Conservation (phyloP, 2,113 vertebrate species). For the Petrocephalus zakoni region DNA sequence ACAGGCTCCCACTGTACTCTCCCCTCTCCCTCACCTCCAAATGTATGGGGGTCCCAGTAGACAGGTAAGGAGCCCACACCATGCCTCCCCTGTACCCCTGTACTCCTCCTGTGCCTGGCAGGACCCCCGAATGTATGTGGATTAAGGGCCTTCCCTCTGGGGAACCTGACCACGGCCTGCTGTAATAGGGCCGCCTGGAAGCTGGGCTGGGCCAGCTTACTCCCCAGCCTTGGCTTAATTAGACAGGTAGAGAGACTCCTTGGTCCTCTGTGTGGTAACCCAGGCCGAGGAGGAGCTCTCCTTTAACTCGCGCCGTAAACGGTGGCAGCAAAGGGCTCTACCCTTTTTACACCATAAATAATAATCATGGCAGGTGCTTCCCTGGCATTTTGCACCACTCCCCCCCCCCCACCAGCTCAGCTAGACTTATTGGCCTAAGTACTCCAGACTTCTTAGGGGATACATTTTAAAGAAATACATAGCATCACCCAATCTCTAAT, state of each 20-base stretch:
- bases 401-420: neutral
- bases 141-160: neutral
- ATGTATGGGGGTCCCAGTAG: neutral
- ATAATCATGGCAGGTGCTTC: conserved; percentile 34
- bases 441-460: conserved; percentile 5
- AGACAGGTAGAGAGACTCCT: conserved; percentile 53
- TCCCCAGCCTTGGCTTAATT: conserved; percentile 59
- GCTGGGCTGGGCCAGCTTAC: conserved; percentile 19
- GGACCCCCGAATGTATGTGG: conserved; percentile 38
- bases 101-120: conserved; percentile 29
- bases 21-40: neutral
- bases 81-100: neutral
- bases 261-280: conserved; percentile 45
- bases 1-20: neutral
- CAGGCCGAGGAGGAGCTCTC: conserved; percentile 48
- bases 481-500: neutral
- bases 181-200: conserved; percentile 64
- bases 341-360: conserved; percentile 4
- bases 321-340: conserved; percentile 29
- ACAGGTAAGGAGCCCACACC: neutral
- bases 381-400: neutral
- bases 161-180: conserved; percentile 42
- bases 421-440: conserved; percentile 48
- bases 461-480: conserved; percentile 5
- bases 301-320: conserved; percentile 44